A percentile compares a stretch with the other conserved stretches of the same genome.
Conservation (phyloP, 2,888 invertebrate species). For the Axea sp. region DNA sequence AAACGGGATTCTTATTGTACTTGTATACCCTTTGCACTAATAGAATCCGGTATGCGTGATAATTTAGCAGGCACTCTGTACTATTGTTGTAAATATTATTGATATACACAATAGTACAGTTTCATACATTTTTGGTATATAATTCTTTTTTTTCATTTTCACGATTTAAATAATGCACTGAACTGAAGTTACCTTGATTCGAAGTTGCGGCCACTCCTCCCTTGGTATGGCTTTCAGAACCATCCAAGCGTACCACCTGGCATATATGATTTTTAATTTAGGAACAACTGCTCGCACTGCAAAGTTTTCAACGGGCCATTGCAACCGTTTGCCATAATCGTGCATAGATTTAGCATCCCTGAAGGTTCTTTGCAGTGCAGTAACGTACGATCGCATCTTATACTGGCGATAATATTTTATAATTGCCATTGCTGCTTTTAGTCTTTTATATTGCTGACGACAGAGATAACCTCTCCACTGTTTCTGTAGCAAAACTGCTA, state of each 20-base stretch:
- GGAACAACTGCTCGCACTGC: conserved; percentile 84
- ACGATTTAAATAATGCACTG: not conserved
- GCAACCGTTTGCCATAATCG: conserved; percentile 88
- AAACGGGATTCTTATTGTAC: no score
- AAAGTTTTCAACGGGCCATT: conserved; percentile 91
- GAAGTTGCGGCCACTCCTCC: conserved; percentile 92
- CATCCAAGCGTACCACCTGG: conserved; percentile 94
- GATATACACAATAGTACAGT: no score
- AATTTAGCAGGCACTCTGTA: no score
- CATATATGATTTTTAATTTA: conserved; percentile 83
- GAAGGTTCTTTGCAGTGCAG: conserved; percentile 84
- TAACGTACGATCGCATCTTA: conserved; percentile 87
- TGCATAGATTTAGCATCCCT: conserved; percentile 83
- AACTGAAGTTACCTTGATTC: conserved; percentile 82
- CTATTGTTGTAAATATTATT: no score
- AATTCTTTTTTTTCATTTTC: conserved; percentile 10
- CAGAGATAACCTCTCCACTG: conserved; percentile 92
- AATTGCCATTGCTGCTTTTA: conserved; percentile 92
- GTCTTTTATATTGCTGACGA: conserved; percentile 88
- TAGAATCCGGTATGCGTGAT: no score
- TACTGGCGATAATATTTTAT: conserved; percentile 89
- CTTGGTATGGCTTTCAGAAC: conserved; percentile 89
- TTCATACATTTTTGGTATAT: no score
- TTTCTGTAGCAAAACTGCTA: conserved; percentile 96
- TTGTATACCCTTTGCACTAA: no score